A percentile compares a stretch with the other conserved stretches of the same genome.
phyloP scores from a whole-genome alignment of 2,888 invertebrate genomes.

The Rhodophaea formosa region DNA sequence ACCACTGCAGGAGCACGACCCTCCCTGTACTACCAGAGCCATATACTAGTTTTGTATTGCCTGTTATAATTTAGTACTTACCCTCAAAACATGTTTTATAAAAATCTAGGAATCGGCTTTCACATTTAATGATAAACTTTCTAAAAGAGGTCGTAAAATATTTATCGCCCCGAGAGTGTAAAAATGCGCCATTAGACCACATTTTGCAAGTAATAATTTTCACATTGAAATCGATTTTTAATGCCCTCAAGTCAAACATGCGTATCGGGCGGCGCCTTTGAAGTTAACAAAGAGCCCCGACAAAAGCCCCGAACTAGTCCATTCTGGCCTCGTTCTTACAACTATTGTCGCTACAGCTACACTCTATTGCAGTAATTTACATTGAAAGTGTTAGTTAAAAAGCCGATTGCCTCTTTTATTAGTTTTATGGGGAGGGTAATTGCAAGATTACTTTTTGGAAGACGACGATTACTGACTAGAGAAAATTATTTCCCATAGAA shows the following conservation, averaged over 20 bases:
- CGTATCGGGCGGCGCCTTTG: constrained; percentile 66
- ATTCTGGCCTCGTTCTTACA: constrained; percentile 30
- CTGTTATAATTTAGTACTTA: too few relatives aligned
- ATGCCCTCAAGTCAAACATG: constrained; percentile 53
- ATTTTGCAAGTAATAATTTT: constrained; percentile 56
- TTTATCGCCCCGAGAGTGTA: constrained; percentile 22
- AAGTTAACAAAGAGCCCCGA: constrained; percentile 62
- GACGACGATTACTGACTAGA: background rate
- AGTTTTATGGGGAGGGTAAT: background rate
- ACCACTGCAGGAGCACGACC: too few relatives aligned
- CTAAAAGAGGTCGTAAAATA: constrained; percentile 21
- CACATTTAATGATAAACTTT: constrained; percentile 11
- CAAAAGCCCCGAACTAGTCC: constrained; percentile 56
- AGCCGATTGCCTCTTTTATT: constrained; percentile 1
- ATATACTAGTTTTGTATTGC: too few relatives aligned
- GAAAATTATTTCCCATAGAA: background rate
- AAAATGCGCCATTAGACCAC: constrained; percentile 37
- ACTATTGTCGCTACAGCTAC: constrained; percentile 40
- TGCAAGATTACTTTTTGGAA: background rate
- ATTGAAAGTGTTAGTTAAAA: constrained; percentile 9
- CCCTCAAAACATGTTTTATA: background rate
- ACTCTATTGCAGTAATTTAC: constrained; percentile 22
- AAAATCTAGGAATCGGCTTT: background rate
- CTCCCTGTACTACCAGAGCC: too few relatives aligned
- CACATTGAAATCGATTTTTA: constrained; percentile 58